A percentile compares a stretch with the other conserved stretches of the same genome.
Conservation (phyloP, 2,113 vertebrate species). For the Cyphomyrus discorhynchus region DNA sequence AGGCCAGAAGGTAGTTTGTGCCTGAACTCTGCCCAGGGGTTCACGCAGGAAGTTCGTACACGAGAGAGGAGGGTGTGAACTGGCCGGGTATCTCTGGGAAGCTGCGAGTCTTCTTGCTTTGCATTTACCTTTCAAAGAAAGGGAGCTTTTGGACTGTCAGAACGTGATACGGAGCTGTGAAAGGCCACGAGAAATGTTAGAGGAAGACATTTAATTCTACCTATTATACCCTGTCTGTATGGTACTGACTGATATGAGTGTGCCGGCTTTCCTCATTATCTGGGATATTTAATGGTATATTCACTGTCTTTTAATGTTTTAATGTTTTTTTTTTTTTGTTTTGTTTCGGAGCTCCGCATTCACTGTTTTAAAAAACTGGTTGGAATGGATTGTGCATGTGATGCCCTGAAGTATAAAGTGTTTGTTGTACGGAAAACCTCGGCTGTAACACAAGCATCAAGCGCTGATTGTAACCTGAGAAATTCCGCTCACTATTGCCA, state of each 20-base stretch:
- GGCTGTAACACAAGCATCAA: neutral
- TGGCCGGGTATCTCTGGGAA: neutral
- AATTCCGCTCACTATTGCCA: neutral
- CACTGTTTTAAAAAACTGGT: neutral
- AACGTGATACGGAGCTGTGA: neutral
- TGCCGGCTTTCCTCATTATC: neutral
- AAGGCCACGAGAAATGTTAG: neutral
- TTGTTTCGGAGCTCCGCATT: neutral
- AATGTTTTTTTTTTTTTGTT: neutral
- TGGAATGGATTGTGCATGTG: neutral
- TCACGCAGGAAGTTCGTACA: neutral
- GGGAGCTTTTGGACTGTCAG: neutral
- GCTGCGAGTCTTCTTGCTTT: neutral
- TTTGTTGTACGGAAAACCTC: neutral
- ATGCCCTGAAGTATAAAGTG: neutral
- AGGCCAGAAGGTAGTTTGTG: neutral
- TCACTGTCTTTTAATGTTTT: neutral
- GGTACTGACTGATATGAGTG: neutral
- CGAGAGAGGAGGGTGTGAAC: neutral
- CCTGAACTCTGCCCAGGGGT: neutral
- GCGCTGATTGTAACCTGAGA: neutral
- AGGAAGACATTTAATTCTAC: neutral
- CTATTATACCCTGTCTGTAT: neutral
- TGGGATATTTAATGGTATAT: neutral
- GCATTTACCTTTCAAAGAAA: neutral